Conservation (phyloP, 2,888 invertebrate species). For the Rosalia funebris region DNA sequence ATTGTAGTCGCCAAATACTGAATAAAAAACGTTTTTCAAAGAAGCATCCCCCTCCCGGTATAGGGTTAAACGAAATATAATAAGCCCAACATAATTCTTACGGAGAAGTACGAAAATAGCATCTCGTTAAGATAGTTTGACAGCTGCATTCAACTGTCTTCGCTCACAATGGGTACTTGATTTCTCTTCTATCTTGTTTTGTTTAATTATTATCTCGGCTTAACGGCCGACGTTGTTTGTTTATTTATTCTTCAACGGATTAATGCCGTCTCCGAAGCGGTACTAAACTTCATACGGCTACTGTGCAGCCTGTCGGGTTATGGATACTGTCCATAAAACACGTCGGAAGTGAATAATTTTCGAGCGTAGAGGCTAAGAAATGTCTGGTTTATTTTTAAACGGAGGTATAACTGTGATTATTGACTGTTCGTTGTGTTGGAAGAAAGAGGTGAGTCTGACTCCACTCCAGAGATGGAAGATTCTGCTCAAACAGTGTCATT, state of each 20-base stretch:
- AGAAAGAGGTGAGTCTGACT: no score
- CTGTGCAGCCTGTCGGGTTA: neutral
- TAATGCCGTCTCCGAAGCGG: slow-evolving; percentile 8
- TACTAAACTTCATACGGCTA: neutral
- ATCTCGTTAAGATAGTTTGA: slow-evolving; percentile 16
- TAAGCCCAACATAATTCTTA: slow-evolving; percentile 1
- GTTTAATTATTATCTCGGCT: slow-evolving; percentile 17
- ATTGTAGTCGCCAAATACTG: neutral
- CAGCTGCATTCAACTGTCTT: slow-evolving; percentile 26
- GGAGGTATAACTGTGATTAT: neutral
- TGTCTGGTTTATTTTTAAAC: neutral
- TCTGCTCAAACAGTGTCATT: no score
- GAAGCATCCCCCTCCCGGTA: slow-evolving; percentile 6
- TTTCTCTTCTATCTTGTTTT: slow-evolving; percentile 9
- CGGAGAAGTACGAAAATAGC: neutral
- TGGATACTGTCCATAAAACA: neutral
- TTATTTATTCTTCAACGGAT: slow-evolving; percentile 10
- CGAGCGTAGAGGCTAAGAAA: neutral
- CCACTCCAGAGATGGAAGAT: no score
- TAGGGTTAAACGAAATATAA: slow-evolving; percentile 16
- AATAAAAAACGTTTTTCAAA: neutral
- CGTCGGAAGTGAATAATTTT: neutral
- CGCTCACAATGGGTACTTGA: slow-evolving; percentile 18
- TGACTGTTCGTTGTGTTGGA: no score
- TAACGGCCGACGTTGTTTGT: neutral